Evolutionary conservation across 1,140 invertebrate genomes (phyloP).

Genomic region (Diorhabda elongata): DNA sequence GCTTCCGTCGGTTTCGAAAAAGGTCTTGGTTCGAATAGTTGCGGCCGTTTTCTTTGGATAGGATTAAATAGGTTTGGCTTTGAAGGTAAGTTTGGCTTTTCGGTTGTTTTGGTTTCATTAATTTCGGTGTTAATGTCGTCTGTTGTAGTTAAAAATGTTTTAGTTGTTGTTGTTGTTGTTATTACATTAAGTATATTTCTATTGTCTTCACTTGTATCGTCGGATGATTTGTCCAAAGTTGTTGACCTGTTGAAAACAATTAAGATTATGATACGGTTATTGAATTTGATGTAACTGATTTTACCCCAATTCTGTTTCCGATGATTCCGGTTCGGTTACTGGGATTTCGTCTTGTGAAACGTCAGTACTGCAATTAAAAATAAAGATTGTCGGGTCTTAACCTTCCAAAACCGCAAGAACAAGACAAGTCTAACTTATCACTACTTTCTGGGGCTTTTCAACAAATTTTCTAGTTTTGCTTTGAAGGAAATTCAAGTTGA

Average conservation of each 20-base stretch:
- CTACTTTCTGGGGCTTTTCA: too few relatives aligned
- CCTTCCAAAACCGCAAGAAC: too few relatives aligned
- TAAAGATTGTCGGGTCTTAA: too few relatives aligned
- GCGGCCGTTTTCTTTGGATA: slow-evolving; percentile 22
- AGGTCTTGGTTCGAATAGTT: slow-evolving; percentile 43
- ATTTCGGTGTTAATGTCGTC: not conserved
- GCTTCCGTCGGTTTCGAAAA: slow-evolving; percentile 42
- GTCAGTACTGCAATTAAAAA: too few relatives aligned
- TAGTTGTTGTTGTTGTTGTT: not conserved
- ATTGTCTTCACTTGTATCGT: not conserved
- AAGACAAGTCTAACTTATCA: too few relatives aligned
- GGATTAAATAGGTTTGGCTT: not conserved
- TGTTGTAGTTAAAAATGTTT: not conserved
- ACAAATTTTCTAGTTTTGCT: too few relatives aligned
- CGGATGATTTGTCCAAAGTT: not conserved
- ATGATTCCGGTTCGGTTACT: not conserved
- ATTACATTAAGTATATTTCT: not conserved
- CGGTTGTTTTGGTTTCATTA: not conserved
- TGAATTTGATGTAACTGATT: not conserved
- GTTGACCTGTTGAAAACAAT: not conserved
- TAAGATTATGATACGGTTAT: not conserved
- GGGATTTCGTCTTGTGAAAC: too few relatives aligned
- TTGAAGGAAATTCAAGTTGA: too few relatives aligned
- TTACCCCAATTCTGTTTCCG: not conserved
- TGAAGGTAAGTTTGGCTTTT: not conserved